Evolutionary conservation across 2,888 invertebrate genomes (phyloP).

Genomic region (Diachrysia chrysitis): DNA sequence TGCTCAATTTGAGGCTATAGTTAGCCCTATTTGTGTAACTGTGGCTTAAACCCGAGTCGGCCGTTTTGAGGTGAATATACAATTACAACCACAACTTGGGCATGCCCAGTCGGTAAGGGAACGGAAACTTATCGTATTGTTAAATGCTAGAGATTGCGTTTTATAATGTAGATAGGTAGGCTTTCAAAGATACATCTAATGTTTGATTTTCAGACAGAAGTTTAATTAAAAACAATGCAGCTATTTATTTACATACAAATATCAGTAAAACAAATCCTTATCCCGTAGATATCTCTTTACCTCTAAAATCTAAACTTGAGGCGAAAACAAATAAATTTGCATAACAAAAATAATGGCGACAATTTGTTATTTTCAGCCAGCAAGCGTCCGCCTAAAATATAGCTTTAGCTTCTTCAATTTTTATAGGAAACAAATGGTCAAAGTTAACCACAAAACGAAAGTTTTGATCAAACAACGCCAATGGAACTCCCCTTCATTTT

Average conservation of each 20-base stretch:
- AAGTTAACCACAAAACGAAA: conserved; percentile 26
- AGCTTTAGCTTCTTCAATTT: conserved; percentile 31
- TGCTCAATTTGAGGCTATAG: conserved; percentile 3
- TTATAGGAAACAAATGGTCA: conserved; percentile 39
- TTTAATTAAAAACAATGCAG: too few relatives aligned
- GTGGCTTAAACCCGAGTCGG: conserved; percentile 13
- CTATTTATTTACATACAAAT: too few relatives aligned
- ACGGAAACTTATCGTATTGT: conserved; percentile 7
- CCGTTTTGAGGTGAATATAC: conserved; percentile 41
- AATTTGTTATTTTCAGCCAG: conserved; percentile 38
- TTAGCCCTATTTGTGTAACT: conserved; percentile 1
- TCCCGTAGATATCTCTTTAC: background rate
- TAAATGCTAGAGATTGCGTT: conserved; percentile 8
- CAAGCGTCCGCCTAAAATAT: conserved; percentile 23
- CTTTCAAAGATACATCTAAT: too few relatives aligned
- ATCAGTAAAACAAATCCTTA: background rate
- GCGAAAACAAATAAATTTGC: conserved; percentile 26
- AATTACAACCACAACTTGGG: conserved; percentile 35
- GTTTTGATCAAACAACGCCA: conserved; percentile 35
- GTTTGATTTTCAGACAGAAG: too few relatives aligned
- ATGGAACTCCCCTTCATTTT: conserved; percentile 42
- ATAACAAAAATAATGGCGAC: conserved; percentile 25
- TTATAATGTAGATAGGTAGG: background rate
- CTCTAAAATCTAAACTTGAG: background rate
- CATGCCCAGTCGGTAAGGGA: conserved; percentile 13